Conservation (phyloP, 2,888 invertebrate genomes). For the Cheilosia grossa region DNA sequence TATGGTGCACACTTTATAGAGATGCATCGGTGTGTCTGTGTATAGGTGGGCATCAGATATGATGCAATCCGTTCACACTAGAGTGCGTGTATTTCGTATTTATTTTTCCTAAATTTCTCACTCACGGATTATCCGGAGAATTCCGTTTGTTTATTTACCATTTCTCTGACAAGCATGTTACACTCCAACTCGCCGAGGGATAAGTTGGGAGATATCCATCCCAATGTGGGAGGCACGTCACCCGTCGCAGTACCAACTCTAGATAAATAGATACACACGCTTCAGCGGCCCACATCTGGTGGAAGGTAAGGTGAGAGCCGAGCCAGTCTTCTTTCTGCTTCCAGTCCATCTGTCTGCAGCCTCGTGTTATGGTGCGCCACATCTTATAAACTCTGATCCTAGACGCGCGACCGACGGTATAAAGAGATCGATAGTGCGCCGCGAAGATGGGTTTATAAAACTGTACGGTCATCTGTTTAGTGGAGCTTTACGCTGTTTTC, state of each 20-base stretch:
- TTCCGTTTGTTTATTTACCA: constrained; percentile 67
- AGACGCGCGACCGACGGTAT: not conserved
- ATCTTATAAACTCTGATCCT: constrained; percentile 31
- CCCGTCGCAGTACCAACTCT: constrained; percentile 24
- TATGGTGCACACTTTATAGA: too few relatives aligned
- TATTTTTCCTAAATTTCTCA: constrained; percentile 54
- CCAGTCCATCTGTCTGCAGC: constrained; percentile 51
- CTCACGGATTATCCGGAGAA: constrained; percentile 60
- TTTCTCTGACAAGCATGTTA: constrained; percentile 54
- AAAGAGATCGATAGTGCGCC: constrained; percentile 30
- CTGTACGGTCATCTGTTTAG: constrained; percentile 70
- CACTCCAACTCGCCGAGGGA: constrained; percentile 45
- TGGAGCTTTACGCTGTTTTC: constrained; percentile 55
- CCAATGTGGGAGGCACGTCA: constrained; percentile 63
- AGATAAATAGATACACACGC: constrained; percentile 56
- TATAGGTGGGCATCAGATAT: not conserved
- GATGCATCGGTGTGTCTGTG: constrained; percentile 2
- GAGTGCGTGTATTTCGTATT: constrained; percentile 53
- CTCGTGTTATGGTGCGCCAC: constrained; percentile 55
- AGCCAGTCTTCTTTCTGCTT: constrained; percentile 28
- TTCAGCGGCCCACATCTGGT: constrained; percentile 57
- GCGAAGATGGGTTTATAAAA: constrained; percentile 51
- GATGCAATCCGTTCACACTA: constrained; percentile 54
- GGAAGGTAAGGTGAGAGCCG: constrained; percentile 8
- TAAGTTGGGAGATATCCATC: constrained; percentile 48